A percentile compares a stretch with the other conserved stretches of the same genome.
Evolutionary conservation across 2,888 invertebrate genomes (phyloP).

Genomic region (Caenorhabditis imperialis): DNA sequence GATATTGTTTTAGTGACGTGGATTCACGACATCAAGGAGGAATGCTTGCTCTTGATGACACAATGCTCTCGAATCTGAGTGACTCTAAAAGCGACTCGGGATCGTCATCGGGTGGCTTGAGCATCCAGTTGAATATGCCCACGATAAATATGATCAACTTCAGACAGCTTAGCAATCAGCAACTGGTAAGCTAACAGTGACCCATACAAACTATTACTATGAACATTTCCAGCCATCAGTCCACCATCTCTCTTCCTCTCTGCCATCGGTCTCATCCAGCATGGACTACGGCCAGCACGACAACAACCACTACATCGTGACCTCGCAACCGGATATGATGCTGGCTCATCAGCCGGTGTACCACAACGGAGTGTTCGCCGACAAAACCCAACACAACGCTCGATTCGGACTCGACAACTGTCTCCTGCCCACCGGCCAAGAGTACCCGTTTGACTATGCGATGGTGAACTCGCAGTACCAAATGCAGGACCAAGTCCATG

Average conservation of each 20-base stretch:
- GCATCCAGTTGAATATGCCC: conserved; percentile 60
- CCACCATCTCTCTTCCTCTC: conserved; percentile 63
- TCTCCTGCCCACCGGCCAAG: conserved; percentile 58
- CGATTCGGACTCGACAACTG: conserved; percentile 64
- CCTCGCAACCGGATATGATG: conserved; percentile 64
- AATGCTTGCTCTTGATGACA: conserved; percentile 53
- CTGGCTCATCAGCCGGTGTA: conserved; percentile 48
- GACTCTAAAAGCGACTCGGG: conserved; percentile 42
- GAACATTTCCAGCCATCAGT: conserved; percentile 64
- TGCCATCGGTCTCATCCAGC: conserved; percentile 59
- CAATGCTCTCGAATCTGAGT: conserved; percentile 49
- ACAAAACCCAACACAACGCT: conserved; percentile 44
- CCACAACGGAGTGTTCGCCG: conserved; percentile 22
- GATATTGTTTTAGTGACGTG: conserved; percentile 37
- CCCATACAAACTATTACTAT: neutral
- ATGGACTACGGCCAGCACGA: conserved; percentile 58
- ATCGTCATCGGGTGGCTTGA: conserved; percentile 31
- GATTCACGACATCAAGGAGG: conserved; percentile 55
- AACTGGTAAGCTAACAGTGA: conserved; percentile 46
- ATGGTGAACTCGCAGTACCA: conserved; percentile 56
- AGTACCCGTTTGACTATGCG: conserved; percentile 68
- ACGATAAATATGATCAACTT: conserved; percentile 63
- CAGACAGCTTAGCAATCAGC: conserved; percentile 47
- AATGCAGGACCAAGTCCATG: conserved; percentile 50
- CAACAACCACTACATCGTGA: conserved; percentile 64